phyloP scores from a whole-genome alignment of 2,888 invertebrate species.

The Hirtodrosophila histrioides region DNA sequence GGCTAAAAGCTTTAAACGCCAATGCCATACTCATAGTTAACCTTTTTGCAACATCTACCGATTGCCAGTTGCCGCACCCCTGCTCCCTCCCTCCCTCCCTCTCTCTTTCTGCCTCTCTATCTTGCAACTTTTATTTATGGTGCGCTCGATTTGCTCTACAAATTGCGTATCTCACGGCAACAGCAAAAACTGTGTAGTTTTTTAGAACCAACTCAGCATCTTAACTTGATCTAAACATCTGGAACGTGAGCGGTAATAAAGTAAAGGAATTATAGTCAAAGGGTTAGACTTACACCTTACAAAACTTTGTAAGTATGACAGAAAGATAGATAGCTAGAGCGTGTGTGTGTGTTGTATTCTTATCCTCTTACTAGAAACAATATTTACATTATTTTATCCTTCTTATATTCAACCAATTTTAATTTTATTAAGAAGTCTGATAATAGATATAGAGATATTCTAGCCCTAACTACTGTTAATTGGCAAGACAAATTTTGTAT shows the following conservation, averaged over 20 bases:
- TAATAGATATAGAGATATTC: too few relatives aligned
- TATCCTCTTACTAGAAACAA: too few relatives aligned
- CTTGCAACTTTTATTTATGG: conserved; percentile 60
- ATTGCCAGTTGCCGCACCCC: conserved; percentile 13
- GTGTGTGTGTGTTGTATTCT: too few relatives aligned
- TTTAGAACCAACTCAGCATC: conserved; percentile 8
- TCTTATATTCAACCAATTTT: too few relatives aligned
- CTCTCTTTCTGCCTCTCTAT: background rate
- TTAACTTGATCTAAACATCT: conserved; percentile 9
- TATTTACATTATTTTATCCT: too few relatives aligned
- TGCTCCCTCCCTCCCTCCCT: conserved; percentile 7
- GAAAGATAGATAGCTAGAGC: too few relatives aligned
- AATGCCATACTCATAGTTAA: conserved; percentile 24
- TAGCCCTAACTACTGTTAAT: too few relatives aligned
- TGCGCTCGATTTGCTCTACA: conserved; percentile 52
- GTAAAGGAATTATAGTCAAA: background rate
- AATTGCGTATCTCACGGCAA: conserved; percentile 37
- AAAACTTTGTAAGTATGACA: too few relatives aligned
- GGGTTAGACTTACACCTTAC: too few relatives aligned
- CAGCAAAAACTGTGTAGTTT: conserved; percentile 13
- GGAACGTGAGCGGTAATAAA: background rate
- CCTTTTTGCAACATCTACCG: conserved; percentile 22
- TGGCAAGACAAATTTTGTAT: too few relatives aligned
- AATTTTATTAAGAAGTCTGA: too few relatives aligned
- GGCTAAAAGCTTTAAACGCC: conserved; percentile 56